Evolutionary conservation across 2,888 invertebrate genomes (phyloP).

Genomic region (Mantis religiosa): DNA sequence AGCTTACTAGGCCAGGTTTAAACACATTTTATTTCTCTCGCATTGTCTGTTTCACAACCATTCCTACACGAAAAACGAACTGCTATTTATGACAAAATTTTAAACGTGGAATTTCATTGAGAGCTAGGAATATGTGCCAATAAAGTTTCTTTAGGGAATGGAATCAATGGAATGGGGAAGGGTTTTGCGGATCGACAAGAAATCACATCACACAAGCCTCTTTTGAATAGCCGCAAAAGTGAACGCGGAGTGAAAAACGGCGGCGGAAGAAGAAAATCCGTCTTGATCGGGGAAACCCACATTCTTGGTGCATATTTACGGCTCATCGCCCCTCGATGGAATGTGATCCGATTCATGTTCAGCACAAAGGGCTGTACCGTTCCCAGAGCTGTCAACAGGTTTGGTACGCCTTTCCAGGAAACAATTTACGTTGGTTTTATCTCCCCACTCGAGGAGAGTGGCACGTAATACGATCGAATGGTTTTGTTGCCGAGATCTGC

Average conservation of each 20-base stretch:
- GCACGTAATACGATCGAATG: too few species aligned
- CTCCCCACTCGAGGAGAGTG: too few species aligned
- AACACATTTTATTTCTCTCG: too few species aligned
- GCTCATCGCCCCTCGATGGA: neutral
- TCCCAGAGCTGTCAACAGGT: neutral
- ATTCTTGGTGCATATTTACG: neutral
- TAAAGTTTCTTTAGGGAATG: neutral
- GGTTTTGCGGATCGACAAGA: neutral
- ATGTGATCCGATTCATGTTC: neutral
- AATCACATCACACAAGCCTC: neutral
- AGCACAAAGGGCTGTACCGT: neutral
- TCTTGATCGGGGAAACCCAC: neutral
- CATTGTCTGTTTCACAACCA: too few species aligned
- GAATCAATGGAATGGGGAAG: neutral
- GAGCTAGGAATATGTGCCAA: too few species aligned
- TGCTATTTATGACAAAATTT: too few species aligned
- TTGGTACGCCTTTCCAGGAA: neutral
- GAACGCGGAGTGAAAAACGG: neutral
- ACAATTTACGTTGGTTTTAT: neutral
- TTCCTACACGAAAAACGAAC: too few species aligned
- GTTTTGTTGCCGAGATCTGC: too few species aligned
- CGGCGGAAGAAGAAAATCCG: neutral
- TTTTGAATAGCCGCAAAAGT: neutral
- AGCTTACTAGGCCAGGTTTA: too few species aligned
- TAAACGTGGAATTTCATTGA: too few species aligned